phyloP scores from a whole-genome alignment of 2,888 invertebrate genomes.

The Boloria euphrosyne region DNA sequence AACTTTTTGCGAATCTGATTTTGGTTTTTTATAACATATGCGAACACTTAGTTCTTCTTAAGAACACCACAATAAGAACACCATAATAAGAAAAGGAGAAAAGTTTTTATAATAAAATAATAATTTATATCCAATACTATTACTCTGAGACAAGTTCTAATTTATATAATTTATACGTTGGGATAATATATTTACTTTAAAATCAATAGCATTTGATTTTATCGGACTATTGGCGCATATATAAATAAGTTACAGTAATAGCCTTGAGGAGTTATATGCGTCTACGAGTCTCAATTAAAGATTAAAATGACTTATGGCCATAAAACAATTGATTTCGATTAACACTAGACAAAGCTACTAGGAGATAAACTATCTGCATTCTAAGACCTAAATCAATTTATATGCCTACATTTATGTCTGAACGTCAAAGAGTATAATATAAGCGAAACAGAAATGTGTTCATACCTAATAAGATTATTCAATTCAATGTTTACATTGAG shows the following conservation, averaged over 20 bases:
- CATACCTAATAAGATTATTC: too few species aligned
- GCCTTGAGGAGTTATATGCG: slow-evolving; percentile 60
- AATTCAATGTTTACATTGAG: too few species aligned
- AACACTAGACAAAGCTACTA: slow-evolving; percentile 71
- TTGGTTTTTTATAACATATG: background rate
- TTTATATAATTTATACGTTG: background rate
- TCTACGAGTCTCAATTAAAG: slow-evolving; percentile 74
- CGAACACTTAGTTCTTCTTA: background rate
- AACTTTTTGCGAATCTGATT: slow-evolving; percentile 23
- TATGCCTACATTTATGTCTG: slow-evolving; percentile 19
- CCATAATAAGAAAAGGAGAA: too few species aligned
- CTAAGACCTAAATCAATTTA: slow-evolving; percentile 35
- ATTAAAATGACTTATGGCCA: slow-evolving; percentile 67
- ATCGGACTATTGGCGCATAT: slow-evolving; percentile 38
- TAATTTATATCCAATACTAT: too few species aligned
- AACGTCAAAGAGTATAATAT: slow-evolving; percentile 35
- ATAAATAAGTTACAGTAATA: slow-evolving; percentile 46
- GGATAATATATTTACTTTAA: slow-evolving; percentile 17
- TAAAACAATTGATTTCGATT: slow-evolving; percentile 79
- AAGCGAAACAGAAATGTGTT: background rate
- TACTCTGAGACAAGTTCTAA: background rate
- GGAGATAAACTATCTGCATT: slow-evolving; percentile 49
- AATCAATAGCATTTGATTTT: slow-evolving; percentile 35
- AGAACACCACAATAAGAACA: too few species aligned
- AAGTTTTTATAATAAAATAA: too few species aligned